Evolutionary conservation across 2,888 invertebrate genomes (phyloP), one percentile per base, ranked within the genome.

Genomic region (Lochmaea capreae): DNA sequence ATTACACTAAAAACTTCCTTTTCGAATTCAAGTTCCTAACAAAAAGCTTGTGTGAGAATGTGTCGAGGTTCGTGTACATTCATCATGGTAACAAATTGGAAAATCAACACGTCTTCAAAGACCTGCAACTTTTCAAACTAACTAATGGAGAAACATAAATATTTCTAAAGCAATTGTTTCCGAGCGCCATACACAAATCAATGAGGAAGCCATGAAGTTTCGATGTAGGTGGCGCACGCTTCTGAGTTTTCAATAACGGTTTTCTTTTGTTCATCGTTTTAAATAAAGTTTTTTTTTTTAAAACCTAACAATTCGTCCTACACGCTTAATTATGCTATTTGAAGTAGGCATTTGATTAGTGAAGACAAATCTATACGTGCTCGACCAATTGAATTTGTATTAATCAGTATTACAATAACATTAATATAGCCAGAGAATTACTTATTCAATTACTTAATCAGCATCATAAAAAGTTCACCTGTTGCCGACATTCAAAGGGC

Each of bases 111-210:
- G 68, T 69, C 73, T 54, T 68, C 68, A 52, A 73, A 65, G 73
- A 73, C 69, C 69, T 65, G 65, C 69, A 69, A 73, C 73, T 73
- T 73, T 65, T 69, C 73, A 73, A 69, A 68, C 73, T 65, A 73
- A 65, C 73, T 73, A 73, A 73, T 73, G 69, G 73, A 65, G 59
- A 73, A 69, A 73, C 73, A 73, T 73, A 69, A 69, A 73, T 73
- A 73, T 73, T 69, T 68, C 69, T 22, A 52, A 14, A 46, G 65
- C 68, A 73, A 69, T 73, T 73, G 73, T 73, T 69, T 65, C 61
- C 69, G 52, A 69, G 52, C 12, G 26, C 49, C 39, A 33, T 52
- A 59, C 69, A 69, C 65, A 54, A 69, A 65, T 69, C 69, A 68
- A 69, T 65, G 46, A 54, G 61, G 18, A 46, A 58, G 65, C 49